A percentile compares a stretch with the other conserved stretches of the same genome.
Conservation (phyloP, 2,113 vertebrate genomes). For the Thamnaconus septentrionalis region DNA sequence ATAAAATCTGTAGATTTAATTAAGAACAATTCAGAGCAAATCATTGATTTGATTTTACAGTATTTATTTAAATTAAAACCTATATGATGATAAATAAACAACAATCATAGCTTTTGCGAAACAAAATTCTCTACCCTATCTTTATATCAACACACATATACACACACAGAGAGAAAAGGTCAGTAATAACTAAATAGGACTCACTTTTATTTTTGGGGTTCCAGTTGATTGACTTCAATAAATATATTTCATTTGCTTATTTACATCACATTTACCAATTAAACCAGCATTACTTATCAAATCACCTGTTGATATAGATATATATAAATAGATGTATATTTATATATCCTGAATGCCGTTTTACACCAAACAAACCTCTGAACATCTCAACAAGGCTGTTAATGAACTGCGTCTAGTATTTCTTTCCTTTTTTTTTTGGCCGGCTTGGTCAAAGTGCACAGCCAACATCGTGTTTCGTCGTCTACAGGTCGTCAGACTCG, state of each 20-base stretch:
- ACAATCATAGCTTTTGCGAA: no score
- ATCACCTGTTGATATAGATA: conserved; percentile 5
- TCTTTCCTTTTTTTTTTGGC: neutral
- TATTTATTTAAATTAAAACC: neutral
- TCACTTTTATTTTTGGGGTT: conserved; percentile 3
- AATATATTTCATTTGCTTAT: conserved; percentile 48
- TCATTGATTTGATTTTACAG: neutral
- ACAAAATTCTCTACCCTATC: no score
- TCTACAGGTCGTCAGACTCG: conserved; percentile 93
- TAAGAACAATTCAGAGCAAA: neutral
- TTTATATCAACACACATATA: no score
- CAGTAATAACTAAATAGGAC: neutral
- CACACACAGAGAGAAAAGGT: no score
- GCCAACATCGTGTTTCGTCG: neutral
- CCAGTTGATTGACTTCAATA: conserved; percentile 30
- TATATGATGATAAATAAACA: neutral
- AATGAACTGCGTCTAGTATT: neutral
- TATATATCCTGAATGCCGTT: conserved; percentile 6
- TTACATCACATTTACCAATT: conserved; percentile 44
- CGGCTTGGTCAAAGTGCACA: neutral
- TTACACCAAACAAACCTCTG: conserved; percentile 24
- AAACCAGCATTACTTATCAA: conserved; percentile 10
- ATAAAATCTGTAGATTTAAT: neutral
- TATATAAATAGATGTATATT: conserved; percentile 30
- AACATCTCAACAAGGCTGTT: conserved; percentile 8